Conservation (phyloP, 2,113 vertebrate genomes). For the Eupsittula cactorum region DNA sequence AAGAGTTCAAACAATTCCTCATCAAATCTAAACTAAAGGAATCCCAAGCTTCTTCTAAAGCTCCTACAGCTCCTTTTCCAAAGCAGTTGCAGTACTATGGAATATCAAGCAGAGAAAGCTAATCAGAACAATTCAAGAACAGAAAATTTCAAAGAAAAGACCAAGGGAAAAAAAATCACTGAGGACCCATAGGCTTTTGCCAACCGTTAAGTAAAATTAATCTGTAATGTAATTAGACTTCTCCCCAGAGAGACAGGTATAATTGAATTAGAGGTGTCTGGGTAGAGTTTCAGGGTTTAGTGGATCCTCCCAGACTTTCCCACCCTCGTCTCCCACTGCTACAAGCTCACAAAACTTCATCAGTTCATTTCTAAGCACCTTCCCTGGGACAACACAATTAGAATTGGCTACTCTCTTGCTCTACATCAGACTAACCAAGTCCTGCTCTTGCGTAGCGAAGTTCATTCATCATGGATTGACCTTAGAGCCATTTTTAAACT, state of each 20-base stretch:
- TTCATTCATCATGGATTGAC: not conserved
- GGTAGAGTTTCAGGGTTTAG: conserved; percentile 1
- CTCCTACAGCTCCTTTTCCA: not conserved
- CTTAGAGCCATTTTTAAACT: not conserved
- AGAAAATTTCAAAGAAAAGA: conserved; percentile 41
- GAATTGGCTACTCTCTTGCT: not conserved
- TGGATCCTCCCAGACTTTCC: not conserved
- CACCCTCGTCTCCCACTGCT: not conserved
- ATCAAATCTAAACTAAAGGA: not conserved
- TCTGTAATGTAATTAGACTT: conserved; percentile 63
- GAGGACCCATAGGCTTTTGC: conserved; percentile 39
- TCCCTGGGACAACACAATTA: not conserved
- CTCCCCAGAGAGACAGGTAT: conserved; percentile 44
- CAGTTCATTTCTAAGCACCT: not conserved
- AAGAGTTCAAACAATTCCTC: not conserved
- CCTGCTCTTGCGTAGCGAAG: not conserved
- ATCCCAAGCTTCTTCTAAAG: not conserved
- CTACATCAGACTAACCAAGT: not conserved
- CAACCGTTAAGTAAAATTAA: conserved; percentile 50
- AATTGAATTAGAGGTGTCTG: conserved; percentile 59
- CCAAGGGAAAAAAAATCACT: conserved; percentile 40
- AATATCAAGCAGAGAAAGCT: conserved; percentile 26
- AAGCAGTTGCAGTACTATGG: not conserved
- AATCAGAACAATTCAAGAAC: conserved; percentile 48
- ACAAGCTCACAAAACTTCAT: not conserved